Evolutionary conservation across 2,113 vertebrate species (phyloP), one percentile per base, ranked within the genome.

Genomic region (Heteronetta atricapilla): DNA sequence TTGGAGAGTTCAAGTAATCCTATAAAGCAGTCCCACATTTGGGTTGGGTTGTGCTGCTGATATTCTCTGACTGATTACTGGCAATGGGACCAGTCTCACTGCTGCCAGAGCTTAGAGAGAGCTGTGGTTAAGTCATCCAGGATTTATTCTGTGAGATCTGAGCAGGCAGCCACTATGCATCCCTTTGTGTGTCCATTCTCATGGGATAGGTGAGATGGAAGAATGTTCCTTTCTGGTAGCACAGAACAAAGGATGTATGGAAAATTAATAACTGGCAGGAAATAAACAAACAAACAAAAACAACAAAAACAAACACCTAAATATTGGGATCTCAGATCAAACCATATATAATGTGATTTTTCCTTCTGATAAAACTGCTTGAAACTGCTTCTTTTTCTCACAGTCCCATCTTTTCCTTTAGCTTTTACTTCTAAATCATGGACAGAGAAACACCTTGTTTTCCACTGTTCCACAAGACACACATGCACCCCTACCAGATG

Each of bases 391-490:
- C 5, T 82, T 21, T 81, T 83, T 63, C 42, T 80, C 18, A 42
- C 31, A 34, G 14, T 50, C 19, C 16, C 31, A 83, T 4, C 2
- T 72, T 46, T 62, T 78, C 10, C 26, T 84, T 77, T 50, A 84
- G 2, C 25, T 64, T 79, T 75, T 76, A 19, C 10, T 91, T 58
- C 46, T 68, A 72, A 81, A 76, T n/a, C 12, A 53, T 6, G 10
- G 40, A 50, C 29, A 3, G 12, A 91, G 20, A 28, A n/a, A 34
- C 5, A n/a, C 1, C 1, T 53, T 72, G 14, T 46, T 34, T 85
- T 88, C 33, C 10, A 70, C 4, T 0, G 0, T 4, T 9, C 6
- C 21, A 16, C 10, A 50, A 48, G 15, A 28, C 6, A 40, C 18
- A 17, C 2, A 66, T 28, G 52, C 10, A 72, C 5, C 1, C 38